These are phyloP conservation scores for Acarapis woodi DNA, from an alignment of 1,140 invertebrate genomes.

Conservation along the genomic window DNA sequence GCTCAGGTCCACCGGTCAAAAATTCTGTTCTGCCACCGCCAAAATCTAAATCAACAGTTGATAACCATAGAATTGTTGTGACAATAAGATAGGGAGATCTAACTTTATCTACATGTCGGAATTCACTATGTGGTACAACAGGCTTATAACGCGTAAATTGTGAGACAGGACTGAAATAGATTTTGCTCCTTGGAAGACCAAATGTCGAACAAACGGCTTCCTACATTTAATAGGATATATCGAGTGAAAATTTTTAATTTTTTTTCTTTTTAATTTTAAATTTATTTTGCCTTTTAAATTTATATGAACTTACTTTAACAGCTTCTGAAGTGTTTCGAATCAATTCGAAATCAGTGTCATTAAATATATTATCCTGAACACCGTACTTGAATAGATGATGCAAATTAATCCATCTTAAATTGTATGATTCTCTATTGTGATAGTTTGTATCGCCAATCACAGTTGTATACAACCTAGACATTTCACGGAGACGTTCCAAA, in stretches of 20 bases:
- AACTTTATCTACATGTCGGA: slow-evolving; percentile 2
- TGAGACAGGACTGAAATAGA: neutral
- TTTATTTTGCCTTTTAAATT: too few species aligned
- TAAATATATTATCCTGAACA: neutral
- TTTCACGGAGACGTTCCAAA: neutral
- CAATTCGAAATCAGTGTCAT: slow-evolving; percentile 1
- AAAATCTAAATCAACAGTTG: slow-evolving; percentile 1
- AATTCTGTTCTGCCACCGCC: neutral
- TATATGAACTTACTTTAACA: slow-evolving; percentile 2
- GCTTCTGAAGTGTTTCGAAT: neutral
- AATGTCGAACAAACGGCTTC: too few species aligned
- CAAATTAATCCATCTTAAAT: slow-evolving; percentile 1
- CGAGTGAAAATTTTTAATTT: too few species aligned
- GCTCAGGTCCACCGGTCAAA: slow-evolving; percentile 1
- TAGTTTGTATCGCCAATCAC: slow-evolving; percentile 1
- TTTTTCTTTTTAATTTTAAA: too few species aligned
- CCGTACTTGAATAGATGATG: neutral
- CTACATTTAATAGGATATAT: too few species aligned
- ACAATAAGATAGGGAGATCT: neutral
- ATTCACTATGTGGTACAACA: neutral
- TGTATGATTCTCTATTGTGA: neutral
- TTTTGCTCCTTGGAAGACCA: neutral
- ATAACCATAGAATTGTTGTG: neutral
- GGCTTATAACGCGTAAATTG: slow-evolving; percentile 1
- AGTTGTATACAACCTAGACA: neutral